phyloP scores from a whole-genome alignment of 1,140 invertebrate genomes.

The Araneus ventricosus region DNA sequence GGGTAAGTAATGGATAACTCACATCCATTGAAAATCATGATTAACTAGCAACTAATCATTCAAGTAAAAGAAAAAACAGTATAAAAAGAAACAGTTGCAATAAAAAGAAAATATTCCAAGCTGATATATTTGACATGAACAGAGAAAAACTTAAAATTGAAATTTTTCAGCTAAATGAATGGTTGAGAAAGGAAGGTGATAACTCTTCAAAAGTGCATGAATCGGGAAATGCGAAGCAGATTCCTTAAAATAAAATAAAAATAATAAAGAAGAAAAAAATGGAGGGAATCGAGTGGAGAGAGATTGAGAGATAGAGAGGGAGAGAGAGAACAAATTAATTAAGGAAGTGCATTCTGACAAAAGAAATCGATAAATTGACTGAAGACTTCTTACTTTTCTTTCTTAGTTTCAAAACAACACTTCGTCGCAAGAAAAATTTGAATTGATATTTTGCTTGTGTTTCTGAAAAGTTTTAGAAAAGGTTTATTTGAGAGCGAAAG shows the following conservation, averaged over 20 bases:
- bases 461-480: not conserved
- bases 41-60: not conserved
- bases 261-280: not conserved
- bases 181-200: not conserved
- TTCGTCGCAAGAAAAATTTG: not conserved
- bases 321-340: slow-evolving; percentile 56
- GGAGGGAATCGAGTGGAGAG: not conserved
- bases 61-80: not conserved
- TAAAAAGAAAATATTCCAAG: not conserved
- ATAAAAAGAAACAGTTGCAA: not conserved
- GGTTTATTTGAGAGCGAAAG: not conserved
- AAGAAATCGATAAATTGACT: slow-evolving; percentile 53
- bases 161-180: not conserved
- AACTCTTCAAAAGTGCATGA: not conserved
- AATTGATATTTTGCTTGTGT: not conserved
- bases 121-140: not conserved
- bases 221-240: not conserved
- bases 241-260: not conserved
- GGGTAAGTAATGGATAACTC: not conserved
- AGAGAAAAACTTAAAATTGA: not conserved
- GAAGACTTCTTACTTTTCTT: not conserved
- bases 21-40: not conserved
- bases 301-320: not conserved
- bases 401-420: not conserved
- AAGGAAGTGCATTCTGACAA: slow-evolving; percentile 33